Evolutionary conservation across 1,140 invertebrate genomes (phyloP).

Genomic region (Drosophila burlai): DNA sequence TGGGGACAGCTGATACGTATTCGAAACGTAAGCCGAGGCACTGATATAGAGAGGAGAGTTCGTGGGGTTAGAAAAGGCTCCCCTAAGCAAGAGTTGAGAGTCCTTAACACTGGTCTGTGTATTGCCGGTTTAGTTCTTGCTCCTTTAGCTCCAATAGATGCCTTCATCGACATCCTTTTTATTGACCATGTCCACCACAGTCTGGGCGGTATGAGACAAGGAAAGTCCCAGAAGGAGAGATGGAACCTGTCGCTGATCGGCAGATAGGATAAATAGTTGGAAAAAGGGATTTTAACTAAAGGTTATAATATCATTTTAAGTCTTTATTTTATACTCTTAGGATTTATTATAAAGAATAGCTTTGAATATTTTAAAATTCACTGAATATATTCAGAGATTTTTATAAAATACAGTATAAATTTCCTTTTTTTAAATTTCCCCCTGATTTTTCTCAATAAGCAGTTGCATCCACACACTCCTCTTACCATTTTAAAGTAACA

Average conservation of each 20-base stretch:
- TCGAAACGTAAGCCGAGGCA: conserved; percentile 68
- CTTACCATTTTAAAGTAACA: neutral
- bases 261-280: neutral
- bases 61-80: too few species aligned
- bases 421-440: neutral
- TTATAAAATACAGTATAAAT: neutral
- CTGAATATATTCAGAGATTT: neutral
- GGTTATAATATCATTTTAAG: too few species aligned
- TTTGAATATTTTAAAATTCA: neutral
- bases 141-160: neutral
- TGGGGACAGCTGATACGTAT: conserved; percentile 61
- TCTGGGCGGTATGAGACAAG: neutral
- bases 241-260: neutral
- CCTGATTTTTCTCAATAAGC: neutral
- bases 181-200: neutral
- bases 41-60: conserved; percentile 27
- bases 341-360: too few species aligned
- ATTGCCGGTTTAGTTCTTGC: neutral
- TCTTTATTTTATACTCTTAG: too few species aligned
- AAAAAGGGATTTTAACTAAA: too few species aligned
- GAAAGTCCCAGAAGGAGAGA: neutral
- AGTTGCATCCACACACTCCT: neutral
- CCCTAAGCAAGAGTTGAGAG: neutral
- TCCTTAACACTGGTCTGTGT: neutral
- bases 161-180: neutral